A percentile compares a stretch with the other conserved stretches of the same genome.
These are phyloP conservation scores for Globodera ellingtonae DNA, from an alignment of 1,140 invertebrate genomes.

Conservation along the genomic window DNA sequence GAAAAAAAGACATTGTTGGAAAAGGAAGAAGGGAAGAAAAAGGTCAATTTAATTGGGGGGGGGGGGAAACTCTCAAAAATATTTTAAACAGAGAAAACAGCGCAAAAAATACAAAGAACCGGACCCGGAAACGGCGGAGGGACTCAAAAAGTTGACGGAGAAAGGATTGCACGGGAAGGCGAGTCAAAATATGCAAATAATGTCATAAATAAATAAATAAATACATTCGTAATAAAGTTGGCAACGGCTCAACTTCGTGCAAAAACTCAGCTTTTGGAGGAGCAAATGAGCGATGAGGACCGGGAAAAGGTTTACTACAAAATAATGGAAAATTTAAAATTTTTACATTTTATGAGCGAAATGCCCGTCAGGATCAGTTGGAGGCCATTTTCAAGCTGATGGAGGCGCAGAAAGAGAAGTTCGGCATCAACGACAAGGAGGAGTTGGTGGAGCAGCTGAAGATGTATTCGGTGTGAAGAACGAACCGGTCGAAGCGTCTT, in stretches of 20 bases:
- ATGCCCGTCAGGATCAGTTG: constrained; percentile 43
- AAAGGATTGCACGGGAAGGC: constrained; percentile 46
- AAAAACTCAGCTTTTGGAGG: constrained; percentile 38
- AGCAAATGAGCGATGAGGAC: constrained; percentile 49
- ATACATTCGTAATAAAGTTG: constrained; percentile 4
- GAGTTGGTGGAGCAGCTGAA: constrained; percentile 45
- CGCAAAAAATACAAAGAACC: constrained; percentile 28
- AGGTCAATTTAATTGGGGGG: constrained; percentile 8
- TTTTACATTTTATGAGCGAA: constrained; percentile 37
- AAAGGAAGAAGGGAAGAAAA: constrained; percentile 8
- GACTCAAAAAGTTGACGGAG: constrained; percentile 36
- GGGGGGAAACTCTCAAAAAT: background rate
- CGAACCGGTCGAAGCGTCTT: too few species aligned
- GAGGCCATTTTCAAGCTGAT: constrained; percentile 45
- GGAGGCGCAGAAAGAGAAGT: constrained; percentile 47
- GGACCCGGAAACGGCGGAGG: constrained; percentile 38
- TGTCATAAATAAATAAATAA: background rate
- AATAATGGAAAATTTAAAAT: background rate
- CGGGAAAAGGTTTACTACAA: constrained; percentile 41
- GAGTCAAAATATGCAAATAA: background rate
- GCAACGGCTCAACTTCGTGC: constrained; percentile 50
- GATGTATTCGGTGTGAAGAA: constrained; percentile 31
- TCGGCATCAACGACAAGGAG: constrained; percentile 48
- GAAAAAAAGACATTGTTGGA: constrained; percentile 23
- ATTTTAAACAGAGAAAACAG: constrained; percentile 3